A percentile compares a stretch with the other conserved stretches of the same genome.
These are phyloP conservation scores for Benthosema pterotum DNA, from an alignment of 2,797 vertebrate species.

Conservation along the genomic window DNA sequence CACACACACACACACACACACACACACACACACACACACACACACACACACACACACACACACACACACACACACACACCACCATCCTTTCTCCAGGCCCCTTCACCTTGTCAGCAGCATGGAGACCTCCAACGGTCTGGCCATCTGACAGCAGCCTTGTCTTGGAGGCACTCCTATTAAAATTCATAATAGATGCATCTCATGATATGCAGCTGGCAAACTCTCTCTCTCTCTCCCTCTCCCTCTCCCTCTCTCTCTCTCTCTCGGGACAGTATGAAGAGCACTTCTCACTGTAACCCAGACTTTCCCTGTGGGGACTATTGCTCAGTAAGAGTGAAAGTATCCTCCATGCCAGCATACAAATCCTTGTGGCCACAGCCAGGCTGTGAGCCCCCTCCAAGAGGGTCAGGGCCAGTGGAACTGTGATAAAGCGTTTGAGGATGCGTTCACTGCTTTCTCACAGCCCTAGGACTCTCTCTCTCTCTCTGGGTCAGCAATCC, in stretches of 20 bases:
- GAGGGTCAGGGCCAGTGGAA: slow-evolving; percentile 58
- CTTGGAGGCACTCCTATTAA: slow-evolving; percentile 37
- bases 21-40: too few species aligned
- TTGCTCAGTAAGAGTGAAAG: slow-evolving; percentile 43
- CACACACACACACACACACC: too few species aligned
- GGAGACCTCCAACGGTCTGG: slow-evolving; percentile 4
- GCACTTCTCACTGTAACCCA: slow-evolving; percentile 39
- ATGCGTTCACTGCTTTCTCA: slow-evolving; percentile 43
- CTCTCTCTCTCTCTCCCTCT: too few species aligned
- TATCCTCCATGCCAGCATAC: slow-evolving; percentile 52
- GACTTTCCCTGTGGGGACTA: slow-evolving; percentile 54
- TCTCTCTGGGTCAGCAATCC: slow-evolving; percentile 61
- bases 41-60: too few species aligned
- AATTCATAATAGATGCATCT: slow-evolving; percentile 41
- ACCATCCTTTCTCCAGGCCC: slow-evolving; percentile 21
- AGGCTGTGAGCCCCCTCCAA: slow-evolving; percentile 42
- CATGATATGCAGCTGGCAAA: slow-evolving; percentile 53
- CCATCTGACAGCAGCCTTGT: slow-evolving; percentile 14
- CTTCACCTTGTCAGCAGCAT: slow-evolving; percentile 30
- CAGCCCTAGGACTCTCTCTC: slow-evolving; percentile 1
- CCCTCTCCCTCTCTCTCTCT: too few species aligned
- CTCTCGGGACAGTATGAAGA: too few species aligned
- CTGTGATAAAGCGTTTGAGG: slow-evolving; percentile 47
- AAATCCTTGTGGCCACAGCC: slow-evolving; percentile 51
- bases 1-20: too few species aligned